Percentiles rank a stretch among this genome's conserved stretches.
These are phyloP conservation scores for Deilephila porcellus DNA, from an alignment of 2,888 invertebrate species.

Conservation along the genomic window DNA sequence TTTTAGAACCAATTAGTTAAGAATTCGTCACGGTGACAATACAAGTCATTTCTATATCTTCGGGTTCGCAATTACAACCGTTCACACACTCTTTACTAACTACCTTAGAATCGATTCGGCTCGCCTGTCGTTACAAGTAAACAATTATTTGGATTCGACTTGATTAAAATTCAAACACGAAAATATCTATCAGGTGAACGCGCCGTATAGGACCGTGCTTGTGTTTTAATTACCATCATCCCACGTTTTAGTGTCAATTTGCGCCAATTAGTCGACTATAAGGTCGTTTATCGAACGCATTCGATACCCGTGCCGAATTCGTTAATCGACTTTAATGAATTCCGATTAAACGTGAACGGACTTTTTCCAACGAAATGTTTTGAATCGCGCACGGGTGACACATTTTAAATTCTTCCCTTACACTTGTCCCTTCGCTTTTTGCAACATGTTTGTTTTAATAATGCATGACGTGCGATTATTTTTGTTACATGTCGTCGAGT, in stretches of 20 bases:
- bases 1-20: not conserved
- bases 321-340: slow-evolving; percentile 76
- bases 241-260: slow-evolving; percentile 65
- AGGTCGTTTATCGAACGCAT: slow-evolving; percentile 57
- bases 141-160: slow-evolving; percentile 46
- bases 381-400: slow-evolving; percentile 80
- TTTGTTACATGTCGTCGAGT: slow-evolving; percentile 29
- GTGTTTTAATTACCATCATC: slow-evolving; percentile 59
- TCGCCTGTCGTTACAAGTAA: slow-evolving; percentile 48
- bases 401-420: slow-evolving; percentile 83
- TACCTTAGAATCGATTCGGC: slow-evolving; percentile 48
- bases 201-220: slow-evolving; percentile 39
- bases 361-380: slow-evolving; percentile 73
- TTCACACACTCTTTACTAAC: slow-evolving; percentile 50
- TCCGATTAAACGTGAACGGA: slow-evolving; percentile 68
- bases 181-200: slow-evolving; percentile 37
- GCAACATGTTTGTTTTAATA: slow-evolving; percentile 72
- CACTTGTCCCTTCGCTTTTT: slow-evolving; percentile 75
- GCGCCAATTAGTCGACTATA: slow-evolving; percentile 64
- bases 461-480: slow-evolving; percentile 59
- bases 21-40: slow-evolving; percentile 20
- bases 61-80: slow-evolving; percentile 31
- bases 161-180: slow-evolving; percentile 48
- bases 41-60: not conserved
- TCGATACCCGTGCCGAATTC: slow-evolving; percentile 63